phyloP scores from a whole-genome alignment of 2,797 vertebrate genomes.

The Macrochelys suwanniensis region DNA sequence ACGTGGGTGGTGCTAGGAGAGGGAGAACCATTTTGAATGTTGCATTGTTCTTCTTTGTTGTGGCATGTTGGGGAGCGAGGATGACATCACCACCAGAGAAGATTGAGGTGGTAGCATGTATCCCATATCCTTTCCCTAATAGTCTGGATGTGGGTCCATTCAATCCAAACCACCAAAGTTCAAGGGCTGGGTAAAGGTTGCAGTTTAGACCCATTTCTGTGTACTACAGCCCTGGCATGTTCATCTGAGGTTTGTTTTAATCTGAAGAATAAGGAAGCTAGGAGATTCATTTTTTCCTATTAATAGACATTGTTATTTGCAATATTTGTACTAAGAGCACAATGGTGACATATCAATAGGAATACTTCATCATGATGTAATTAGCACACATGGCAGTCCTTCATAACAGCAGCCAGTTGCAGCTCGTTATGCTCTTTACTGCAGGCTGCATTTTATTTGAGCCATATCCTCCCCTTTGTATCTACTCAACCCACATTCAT shows the following conservation, averaged over 20 bases:
- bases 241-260: conserved; percentile 32
- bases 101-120: not conserved
- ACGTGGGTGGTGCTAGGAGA: not conserved
- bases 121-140: not conserved
- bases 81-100: not conserved
- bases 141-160: not conserved
- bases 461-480: conserved; percentile 20
- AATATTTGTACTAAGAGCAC: not conserved
- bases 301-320: conserved; percentile 12
- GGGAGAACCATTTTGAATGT: not conserved
- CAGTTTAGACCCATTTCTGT: not conserved
- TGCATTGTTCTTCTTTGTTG: not conserved
- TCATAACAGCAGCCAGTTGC: conserved; percentile 61
- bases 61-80: not conserved
- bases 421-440: conserved; percentile 44
- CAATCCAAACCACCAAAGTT: not conserved
- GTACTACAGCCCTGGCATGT: not conserved
- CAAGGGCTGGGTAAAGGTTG: not conserved
- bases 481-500: conserved; percentile 33
- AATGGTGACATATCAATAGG: not conserved
- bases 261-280: conserved; percentile 35
- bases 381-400: conserved; percentile 27
- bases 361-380: conserved; percentile 37
- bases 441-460: conserved; percentile 49
- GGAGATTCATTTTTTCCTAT: conserved; percentile 38